Percentiles rank a stretch among this genome's conserved stretches.
phyloP scores from a whole-genome alignment of 2,888 invertebrate genomes.

The Plebejus argus region DNA sequence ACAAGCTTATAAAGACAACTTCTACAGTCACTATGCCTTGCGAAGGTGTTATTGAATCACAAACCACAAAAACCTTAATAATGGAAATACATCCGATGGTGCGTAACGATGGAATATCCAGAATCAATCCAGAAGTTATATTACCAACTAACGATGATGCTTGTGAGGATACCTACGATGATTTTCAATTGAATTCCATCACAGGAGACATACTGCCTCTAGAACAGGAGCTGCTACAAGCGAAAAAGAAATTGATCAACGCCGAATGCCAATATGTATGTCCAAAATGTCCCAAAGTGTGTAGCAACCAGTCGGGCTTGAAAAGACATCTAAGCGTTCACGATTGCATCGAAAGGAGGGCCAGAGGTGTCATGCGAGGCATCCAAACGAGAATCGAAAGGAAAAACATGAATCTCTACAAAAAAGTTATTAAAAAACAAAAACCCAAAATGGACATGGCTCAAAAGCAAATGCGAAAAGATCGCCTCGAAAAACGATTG shows the following conservation, averaged over 20 bases:
- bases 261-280: slow-evolving; percentile 29
- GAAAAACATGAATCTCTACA: slow-evolving; percentile 47
- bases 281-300: slow-evolving; percentile 60
- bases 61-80: slow-evolving; percentile 64
- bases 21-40: slow-evolving; percentile 61
- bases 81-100: slow-evolving; percentile 68
- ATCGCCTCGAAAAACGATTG: slow-evolving; percentile 50
- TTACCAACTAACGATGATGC: slow-evolving; percentile 51
- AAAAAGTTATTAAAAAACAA: slow-evolving; percentile 40
- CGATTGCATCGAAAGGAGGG: slow-evolving; percentile 59
- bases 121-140: slow-evolving; percentile 66
- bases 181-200: slow-evolving; percentile 70
- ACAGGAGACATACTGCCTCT: slow-evolving; percentile 66
- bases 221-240: slow-evolving; percentile 62
- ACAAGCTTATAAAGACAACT: slow-evolving; percentile 65
- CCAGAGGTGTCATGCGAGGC: slow-evolving; percentile 55
- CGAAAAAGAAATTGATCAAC: slow-evolving; percentile 25
- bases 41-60: slow-evolving; percentile 60
- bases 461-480: slow-evolving; percentile 41
- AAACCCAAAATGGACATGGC: slow-evolving; percentile 39
- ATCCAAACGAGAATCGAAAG: slow-evolving; percentile 53
- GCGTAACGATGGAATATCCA: slow-evolving; percentile 43
- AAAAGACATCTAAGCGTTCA: slow-evolving; percentile 62
- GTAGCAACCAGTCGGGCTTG: slow-evolving; percentile 39
- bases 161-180: slow-evolving; percentile 52